Base-by-base conservation (phyloP, 2,113 vertebrate species). In the Plecturocebus donacophilus region DNA sequence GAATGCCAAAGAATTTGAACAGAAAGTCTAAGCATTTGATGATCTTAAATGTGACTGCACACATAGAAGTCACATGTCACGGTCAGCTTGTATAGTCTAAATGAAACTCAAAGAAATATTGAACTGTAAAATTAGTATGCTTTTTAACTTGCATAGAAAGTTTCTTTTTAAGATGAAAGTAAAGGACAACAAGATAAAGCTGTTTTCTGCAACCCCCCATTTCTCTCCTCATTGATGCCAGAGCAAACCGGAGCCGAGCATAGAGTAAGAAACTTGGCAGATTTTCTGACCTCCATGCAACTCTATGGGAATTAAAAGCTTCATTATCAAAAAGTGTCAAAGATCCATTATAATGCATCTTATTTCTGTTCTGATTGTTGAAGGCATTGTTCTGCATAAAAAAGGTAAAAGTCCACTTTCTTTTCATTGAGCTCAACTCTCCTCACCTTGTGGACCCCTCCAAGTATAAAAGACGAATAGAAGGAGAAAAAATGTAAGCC, bases 291-390 rank as follows among this genome's bases (percentile, higher is more conserved):
- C 84, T 93, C 94, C 81, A 83, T 79, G 91, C 82, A 86, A 90
- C 95, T 89, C 95, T 3, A 94, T 3, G 2, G 89, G 73, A 98
- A 95, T 82, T 58, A 92, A 96, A 92, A 98, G 84, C 64, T 98
- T 94, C 79, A 58, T 94, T 96, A 91, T n/a, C 84, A 35, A 95
- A 93, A 97, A 38, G 2, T 27, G 94, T 66, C 94, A 87, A 76
- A 49, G 90, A 95, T 97, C 94, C 82, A 75, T 73, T 58, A 91
- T 45, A 96, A 93, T 97, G 97, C 87, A 82, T 83, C 96, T 97
- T 96, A 96, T 97, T 98, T 94, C 93, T 86, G n/a, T 91, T 95
- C 96, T 85, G 21, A 40, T 79, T 77, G 68, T 90, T 98, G 95
- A 97, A 98, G 96, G 38, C 66, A 96, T 0, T 75, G 66, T 86